Conservation (phyloP, 2,888 invertebrate genomes). For the Calameuta filiformis region DNA sequence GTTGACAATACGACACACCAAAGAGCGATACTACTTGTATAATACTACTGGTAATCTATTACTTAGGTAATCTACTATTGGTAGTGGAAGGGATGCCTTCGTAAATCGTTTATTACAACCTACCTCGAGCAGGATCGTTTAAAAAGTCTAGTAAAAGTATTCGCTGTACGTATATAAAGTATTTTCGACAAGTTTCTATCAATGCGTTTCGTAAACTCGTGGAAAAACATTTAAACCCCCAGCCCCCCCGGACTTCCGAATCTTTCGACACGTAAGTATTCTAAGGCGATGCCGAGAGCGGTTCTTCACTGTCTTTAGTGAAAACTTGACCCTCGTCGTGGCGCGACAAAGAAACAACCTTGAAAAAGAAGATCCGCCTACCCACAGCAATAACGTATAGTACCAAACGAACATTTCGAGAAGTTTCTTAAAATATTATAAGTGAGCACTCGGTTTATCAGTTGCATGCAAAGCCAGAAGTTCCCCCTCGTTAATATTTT, state of each 20-base stretch:
- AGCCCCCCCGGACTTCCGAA: neutral
- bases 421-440: neutral
- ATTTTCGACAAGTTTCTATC: neutral
- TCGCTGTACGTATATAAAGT: neutral
- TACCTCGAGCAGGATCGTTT: neutral
- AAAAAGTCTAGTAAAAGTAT: neutral
- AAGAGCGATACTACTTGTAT: neutral
- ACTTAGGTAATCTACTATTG: no score
- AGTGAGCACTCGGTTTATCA: slow-evolving; percentile 9
- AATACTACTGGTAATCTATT: neutral
- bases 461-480: slow-evolving; percentile 6
- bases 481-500: neutral
- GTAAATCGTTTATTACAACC: neutral
- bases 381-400: slow-evolving; percentile 29
- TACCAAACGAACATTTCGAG: slow-evolving; percentile 29
- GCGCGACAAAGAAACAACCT: slow-evolving; percentile 41
- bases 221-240: neutral
- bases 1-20: neutral
- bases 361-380: slow-evolving; percentile 39
- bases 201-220: neutral
- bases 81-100: no score
- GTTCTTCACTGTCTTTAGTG: slow-evolving; percentile 34
- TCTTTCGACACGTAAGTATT: neutral
- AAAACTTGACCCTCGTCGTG: slow-evolving; percentile 40
- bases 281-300: slow-evolving; percentile 3